Evolutionary conservation across 2,888 invertebrate genomes (phyloP), one percentile per base, ranked within the genome.

Genomic region (Augochlorella aurata): DNA sequence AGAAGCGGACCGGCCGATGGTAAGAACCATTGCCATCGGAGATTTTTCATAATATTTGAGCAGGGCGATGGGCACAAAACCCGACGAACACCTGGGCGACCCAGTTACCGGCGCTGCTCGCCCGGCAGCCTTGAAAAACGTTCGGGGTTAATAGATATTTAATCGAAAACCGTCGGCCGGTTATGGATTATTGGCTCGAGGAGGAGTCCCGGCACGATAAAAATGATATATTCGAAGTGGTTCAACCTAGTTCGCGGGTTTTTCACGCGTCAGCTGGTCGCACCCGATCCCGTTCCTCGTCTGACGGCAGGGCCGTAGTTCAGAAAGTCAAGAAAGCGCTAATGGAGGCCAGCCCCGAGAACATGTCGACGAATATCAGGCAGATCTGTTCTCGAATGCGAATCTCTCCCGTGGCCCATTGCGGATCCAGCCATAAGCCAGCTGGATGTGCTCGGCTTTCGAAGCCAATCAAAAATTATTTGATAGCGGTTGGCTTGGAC

Each of bases 231-330:
- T 75, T 61, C 63, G 67, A 74, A 16, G 21, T 24, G 74, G 70
- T 29, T 74, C 77, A 77, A 67, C 66, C 79, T 44, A 58, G 72
- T 82, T 69, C 54, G 73, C 45, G 71, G 65, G 54, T 77, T 87
- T 87, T 87, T 85, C 81, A 74, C 69, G 79, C 87, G 87, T 83
- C 86, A 87, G 83, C 79, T 79, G 87, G 68, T 21, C 61, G 73
- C 70, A 1, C 7, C 29, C 65, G 63, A 63, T 72, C 74, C 66
- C 65, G 70, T 74, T 16, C 16, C 14, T 2, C 45, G 68, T 18
- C 61, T 14, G n/a, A 2, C 10, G 16, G 18, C 44, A 58, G 21
- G 58, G n/a, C 9, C 45, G 50, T 29, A 14, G 68, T 50, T 72
- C 14, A 61, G 12, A 73, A 4, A 86, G 82, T 83, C 81, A 80